phyloP scores from a whole-genome alignment of 2,888 invertebrate genomes.

The Sclerodermus sp. region DNA sequence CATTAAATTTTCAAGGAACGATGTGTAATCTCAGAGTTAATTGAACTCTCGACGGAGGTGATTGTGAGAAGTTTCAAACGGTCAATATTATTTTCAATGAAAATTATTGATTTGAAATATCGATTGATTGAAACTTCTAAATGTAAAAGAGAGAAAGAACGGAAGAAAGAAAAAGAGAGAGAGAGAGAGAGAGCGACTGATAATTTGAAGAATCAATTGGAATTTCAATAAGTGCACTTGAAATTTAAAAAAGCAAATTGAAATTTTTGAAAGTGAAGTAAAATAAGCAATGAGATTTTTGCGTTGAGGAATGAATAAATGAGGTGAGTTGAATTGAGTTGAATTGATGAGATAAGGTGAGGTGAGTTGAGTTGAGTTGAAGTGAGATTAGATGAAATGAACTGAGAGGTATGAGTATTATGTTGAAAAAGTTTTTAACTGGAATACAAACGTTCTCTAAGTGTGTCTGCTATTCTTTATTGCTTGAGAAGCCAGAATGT shows the following conservation, averaged over 20 bases:
- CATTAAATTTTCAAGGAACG: neutral
- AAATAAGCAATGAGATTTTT: neutral
- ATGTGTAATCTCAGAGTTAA: too few relatives aligned
- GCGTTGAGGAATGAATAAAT: constrained; percentile 5
- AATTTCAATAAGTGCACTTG: neutral
- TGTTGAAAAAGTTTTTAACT: constrained; percentile 30
- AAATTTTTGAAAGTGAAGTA: neutral
- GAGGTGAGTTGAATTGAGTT: too few relatives aligned
- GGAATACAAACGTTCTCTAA: constrained; percentile 29
- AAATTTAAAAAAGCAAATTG: too few relatives aligned
- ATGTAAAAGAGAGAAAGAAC: too few relatives aligned
- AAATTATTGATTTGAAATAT: too few relatives aligned
- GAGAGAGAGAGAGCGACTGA: too few relatives aligned
- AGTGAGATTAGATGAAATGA: constrained; percentile 6
- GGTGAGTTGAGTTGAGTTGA: neutral
- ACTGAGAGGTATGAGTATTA: neutral
- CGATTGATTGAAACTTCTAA: too few relatives aligned
- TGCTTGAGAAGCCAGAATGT: constrained; percentile 20
- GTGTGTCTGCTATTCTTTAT: constrained; percentile 33
- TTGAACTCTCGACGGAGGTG: too few relatives aligned
- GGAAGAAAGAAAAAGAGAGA: too few relatives aligned
- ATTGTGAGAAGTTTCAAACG: too few relatives aligned
- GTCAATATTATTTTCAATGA: too few relatives aligned
- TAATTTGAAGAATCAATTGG: too few relatives aligned
- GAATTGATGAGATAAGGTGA: neutral